Evolutionary conservation across 2,113 vertebrate species (phyloP), one percentile per base, ranked within the genome.

Genomic region (Cathartes aura): DNA sequence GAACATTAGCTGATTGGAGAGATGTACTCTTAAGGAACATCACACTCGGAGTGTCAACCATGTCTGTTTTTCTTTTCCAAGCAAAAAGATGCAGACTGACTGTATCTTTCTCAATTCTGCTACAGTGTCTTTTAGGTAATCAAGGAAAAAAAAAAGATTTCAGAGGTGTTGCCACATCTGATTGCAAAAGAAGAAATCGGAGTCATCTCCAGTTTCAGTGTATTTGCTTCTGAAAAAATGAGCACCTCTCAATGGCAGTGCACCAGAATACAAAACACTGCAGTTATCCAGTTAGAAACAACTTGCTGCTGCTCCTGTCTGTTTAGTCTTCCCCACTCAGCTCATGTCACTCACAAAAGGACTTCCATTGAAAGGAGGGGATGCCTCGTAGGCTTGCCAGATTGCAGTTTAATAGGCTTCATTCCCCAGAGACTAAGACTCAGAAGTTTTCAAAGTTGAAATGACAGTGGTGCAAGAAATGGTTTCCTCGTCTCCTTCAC

Each of bases 341-440:
- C 32, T 88, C 76, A 38, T 88, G 84, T 91, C 80, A 90, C 85
- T 93, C 66, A 42, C 74, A 60, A 34, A 53, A 90, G 32, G 72
- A 68, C 72, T 90, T 82, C 26, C 47, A 78, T 3, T 86, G 81
- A 59, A 92, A 90, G 68, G 56, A 88, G 40, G 62, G 34, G 67
- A 60, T 72, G 74, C 62, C 45, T 91, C 16, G 1, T 52, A n/a
- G 55, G 78, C 58, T 94, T 90, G 52, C 38, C 81, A 88, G 59
- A 68, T 60, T 94, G 78, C 36, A 63, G 26, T 89, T 89, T 90
- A 93, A 88, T 96, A 94, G 87, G 75, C 59, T 90, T 73, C 9
- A 23, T 94, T 94, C 93, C 82, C 85, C 67, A 43, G 90, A 82
- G 75, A 43, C 36, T 43, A 62, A 90, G 59, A 64, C 53, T 93